Percentiles rank a stretch among this genome's conserved stretches.
Conservation (phyloP, 1,140 invertebrate species). For the Eupeodes corollae region DNA sequence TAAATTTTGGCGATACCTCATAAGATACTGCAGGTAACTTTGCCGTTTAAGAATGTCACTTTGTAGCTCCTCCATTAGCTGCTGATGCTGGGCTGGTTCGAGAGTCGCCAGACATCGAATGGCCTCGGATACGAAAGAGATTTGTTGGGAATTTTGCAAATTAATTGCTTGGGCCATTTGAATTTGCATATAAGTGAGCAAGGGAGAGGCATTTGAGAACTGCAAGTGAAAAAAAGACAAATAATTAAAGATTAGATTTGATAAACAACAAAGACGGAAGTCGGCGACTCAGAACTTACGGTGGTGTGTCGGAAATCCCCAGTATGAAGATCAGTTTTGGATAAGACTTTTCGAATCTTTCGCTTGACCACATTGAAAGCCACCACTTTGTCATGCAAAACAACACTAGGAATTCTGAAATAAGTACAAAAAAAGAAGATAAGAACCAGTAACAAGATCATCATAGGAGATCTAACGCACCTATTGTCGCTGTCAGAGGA, state of each 20-base stretch:
- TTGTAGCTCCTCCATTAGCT: constrained; percentile 64
- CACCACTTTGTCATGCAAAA: constrained; percentile 10
- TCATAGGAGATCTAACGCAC: constrained; percentile 16
- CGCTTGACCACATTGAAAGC: constrained; percentile 77
- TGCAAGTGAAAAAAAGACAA: constrained; percentile 5
- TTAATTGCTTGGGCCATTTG: constrained; percentile 83
- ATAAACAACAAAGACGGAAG: background rate
- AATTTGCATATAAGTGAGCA: constrained; percentile 52
- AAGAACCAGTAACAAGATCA: background rate
- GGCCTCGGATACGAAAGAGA: constrained; percentile 70
- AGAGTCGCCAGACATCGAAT: constrained; percentile 67
- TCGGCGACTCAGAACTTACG: constrained; percentile 4
- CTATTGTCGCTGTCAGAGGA: constrained; percentile 1
- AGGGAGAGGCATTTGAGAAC: constrained; percentile 24
- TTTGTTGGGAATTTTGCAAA: constrained; percentile 64
- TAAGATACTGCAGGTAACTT: constrained; percentile 76
- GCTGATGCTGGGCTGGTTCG: constrained; percentile 60
- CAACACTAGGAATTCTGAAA: constrained; percentile 9
- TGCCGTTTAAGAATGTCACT: constrained; percentile 70
- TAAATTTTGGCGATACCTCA: constrained; percentile 69
- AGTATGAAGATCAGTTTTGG: constrained; percentile 60
- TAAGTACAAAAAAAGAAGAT: background rate
- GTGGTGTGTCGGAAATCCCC: constrained; percentile 34
- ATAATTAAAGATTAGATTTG: constrained; percentile 1
- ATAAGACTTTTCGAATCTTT: constrained; percentile 83